Percentiles rank a stretch among this genome's conserved stretches.
Evolutionary conservation across 1,140 invertebrate species (phyloP).

Genomic region (Saccostrea glomerata): DNA sequence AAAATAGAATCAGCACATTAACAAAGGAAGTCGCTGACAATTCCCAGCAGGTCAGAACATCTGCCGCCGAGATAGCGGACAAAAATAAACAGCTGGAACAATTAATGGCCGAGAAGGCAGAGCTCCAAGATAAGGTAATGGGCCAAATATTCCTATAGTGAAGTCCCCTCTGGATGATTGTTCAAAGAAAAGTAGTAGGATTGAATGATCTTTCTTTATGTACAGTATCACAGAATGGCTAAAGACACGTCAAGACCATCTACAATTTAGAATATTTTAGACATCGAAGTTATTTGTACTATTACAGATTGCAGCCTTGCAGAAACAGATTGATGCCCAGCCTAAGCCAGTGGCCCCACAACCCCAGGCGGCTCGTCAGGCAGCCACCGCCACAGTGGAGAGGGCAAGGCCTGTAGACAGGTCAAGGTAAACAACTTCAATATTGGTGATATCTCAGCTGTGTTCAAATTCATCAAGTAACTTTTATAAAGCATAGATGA

Average conservation of each 20-base stretch:
- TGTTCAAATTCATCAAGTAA: too few species aligned
- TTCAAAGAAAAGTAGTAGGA: neutral
- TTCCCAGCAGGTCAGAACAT: constrained; percentile 78
- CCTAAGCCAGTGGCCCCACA: constrained; percentile 77
- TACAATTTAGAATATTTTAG: too few species aligned
- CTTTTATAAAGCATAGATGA: too few species aligned
- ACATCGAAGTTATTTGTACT: too few species aligned
- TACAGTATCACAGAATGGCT: constrained; percentile 59
- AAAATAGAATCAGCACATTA: constrained; percentile 84
- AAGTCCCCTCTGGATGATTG: neutral
- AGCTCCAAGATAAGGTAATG: constrained; percentile 82
- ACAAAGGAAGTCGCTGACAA: constrained; percentile 87
- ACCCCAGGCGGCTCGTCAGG: constrained; percentile 67
- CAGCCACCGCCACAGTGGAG: constrained; percentile 60
- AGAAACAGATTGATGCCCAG: constrained; percentile 87
- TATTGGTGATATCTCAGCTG: neutral
- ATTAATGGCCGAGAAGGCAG: constrained; percentile 79
- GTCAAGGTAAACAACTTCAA: neutral
- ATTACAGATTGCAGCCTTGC: constrained; percentile 82
- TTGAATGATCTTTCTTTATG: neutral
- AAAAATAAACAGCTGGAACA: constrained; percentile 40
- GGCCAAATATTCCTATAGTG: neutral
- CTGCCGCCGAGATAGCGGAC: constrained; percentile 37
- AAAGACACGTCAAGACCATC: too few species aligned
- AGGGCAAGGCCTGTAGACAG: constrained; percentile 60